Conservation (phyloP, 2,888 invertebrate species). For the Hydriomena furcata region DNA sequence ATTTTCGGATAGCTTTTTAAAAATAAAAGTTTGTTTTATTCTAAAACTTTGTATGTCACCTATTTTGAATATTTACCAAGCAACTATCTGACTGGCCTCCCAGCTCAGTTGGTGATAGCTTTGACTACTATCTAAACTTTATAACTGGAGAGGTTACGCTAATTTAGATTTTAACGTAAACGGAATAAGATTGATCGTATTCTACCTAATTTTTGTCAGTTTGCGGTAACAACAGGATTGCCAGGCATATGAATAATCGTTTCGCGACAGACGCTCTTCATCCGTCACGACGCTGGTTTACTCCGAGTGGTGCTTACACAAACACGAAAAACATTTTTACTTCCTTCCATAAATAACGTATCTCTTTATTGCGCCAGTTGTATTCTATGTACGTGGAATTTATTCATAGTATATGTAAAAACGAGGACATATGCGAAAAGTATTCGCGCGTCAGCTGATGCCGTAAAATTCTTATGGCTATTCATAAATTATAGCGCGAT, state of each 20-base stretch:
- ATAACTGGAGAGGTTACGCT: no score
- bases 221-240: no score
- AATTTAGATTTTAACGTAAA: no score
- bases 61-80: no score
- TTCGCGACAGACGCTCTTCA: background rate
- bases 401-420: slow-evolving; percentile 50
- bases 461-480: slow-evolving; percentile 28
- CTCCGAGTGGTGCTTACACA: slow-evolving; percentile 44
- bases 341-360: slow-evolving; percentile 50
- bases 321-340: slow-evolving; percentile 55
- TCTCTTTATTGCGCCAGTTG: slow-evolving; percentile 47
- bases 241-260: background rate
- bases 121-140: no score
- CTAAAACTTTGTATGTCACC: no score
- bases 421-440: slow-evolving; percentile 31
- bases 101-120: no score
- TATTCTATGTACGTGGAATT: slow-evolving; percentile 47
- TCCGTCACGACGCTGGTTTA: slow-evolving; percentile 43
- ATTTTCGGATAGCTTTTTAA: no score
- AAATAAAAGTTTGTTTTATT: no score
- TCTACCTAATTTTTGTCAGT: no score
- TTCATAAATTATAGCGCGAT: slow-evolving; percentile 13
- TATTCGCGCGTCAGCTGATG: slow-evolving; percentile 30
- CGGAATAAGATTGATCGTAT: no score
- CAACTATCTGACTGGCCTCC: no score